These are phyloP conservation scores for Ctenomys sociabilis DNA, from an alignment of 2,113 vertebrate genomes.

Conservation along the genomic window DNA sequence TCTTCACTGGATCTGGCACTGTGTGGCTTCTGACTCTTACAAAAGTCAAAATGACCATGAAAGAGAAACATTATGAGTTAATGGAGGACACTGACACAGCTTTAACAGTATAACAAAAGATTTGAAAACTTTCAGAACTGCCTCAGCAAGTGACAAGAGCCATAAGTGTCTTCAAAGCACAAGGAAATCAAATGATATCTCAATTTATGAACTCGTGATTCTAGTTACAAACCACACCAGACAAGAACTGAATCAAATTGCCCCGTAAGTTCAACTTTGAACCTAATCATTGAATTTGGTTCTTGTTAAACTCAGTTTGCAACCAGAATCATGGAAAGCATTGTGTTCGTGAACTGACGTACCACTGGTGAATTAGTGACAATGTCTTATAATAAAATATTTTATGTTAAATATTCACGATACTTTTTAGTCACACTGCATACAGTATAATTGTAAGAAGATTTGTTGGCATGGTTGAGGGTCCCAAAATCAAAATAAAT, in stretches of 20 bases:
- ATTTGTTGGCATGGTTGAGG: not conserved
- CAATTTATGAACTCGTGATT: not conserved
- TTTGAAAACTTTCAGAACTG: not conserved
- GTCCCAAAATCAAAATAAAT: slow-evolving; percentile 29
- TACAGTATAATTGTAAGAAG: not conserved
- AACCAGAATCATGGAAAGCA: not conserved
- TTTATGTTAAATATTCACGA: not conserved
- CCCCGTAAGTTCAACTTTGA: not conserved
- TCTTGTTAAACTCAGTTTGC: not conserved
- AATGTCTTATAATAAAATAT: not conserved
- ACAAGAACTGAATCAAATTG: not conserved
- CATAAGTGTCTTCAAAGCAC: not conserved
- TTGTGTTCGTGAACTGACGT: not conserved
- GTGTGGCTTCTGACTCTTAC: not conserved
- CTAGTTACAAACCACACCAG: not conserved
- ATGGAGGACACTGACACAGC: not conserved
- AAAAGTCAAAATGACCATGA: not conserved
- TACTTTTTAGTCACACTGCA: not conserved
- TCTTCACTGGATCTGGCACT: not conserved
- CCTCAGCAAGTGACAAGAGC: not conserved
- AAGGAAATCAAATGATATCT: not conserved
- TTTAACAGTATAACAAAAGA: not conserved
- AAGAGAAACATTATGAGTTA: not conserved
- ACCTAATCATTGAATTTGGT: not conserved
- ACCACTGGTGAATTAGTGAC: not conserved